Evolutionary conservation across 2,113 vertebrate species (phyloP), one percentile per base, ranked within the genome.

Genomic region (Grallaria varia): DNA sequence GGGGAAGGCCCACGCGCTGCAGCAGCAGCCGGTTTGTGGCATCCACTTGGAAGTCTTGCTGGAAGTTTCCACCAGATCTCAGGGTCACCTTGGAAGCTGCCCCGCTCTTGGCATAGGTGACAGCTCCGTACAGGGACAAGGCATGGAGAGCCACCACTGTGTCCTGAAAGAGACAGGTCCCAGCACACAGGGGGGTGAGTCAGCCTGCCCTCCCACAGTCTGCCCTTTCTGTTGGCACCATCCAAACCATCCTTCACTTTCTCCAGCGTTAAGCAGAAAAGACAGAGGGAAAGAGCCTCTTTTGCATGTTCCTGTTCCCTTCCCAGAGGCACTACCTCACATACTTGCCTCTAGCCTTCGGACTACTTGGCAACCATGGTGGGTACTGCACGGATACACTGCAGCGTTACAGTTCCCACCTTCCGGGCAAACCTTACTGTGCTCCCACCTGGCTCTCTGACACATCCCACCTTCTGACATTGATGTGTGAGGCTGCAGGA

Each of bases 21-120:
- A 99, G 98, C 74, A 99, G 95, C 68, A 99, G 97, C 50, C 98
- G 98, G 95, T 99, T 99, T 83, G 56, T 55, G 24, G 97, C 55
- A 39, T 98, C 97, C 69, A 99, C 97, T 2, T 97, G 95, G 89
- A 99, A 98, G 12, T 77, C 59, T 64, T 97, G 58, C 90, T 92
- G 91, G 66, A 97, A 95, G 10, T 40, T 83, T 19, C 63, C 94
- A 89, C 80, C 97, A 24, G 97, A 96, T 6, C 7, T 67, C 89
- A 98, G 27, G 8, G 78, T 93, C 84, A 97, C 96, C 12, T 7
- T 72, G 53, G 91, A 69, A 24, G 76, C 75, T 45, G 83, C 74
- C 28, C 91, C 89, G 1, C 76, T 95, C 87, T 87, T 97, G 64
- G 79, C 90, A 19, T 96, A 97, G 59, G 97, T 97, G 31, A 6